Evolutionary conservation across 1,140 invertebrate genomes (phyloP).

Genomic region (Bombyx mandarina): DNA sequence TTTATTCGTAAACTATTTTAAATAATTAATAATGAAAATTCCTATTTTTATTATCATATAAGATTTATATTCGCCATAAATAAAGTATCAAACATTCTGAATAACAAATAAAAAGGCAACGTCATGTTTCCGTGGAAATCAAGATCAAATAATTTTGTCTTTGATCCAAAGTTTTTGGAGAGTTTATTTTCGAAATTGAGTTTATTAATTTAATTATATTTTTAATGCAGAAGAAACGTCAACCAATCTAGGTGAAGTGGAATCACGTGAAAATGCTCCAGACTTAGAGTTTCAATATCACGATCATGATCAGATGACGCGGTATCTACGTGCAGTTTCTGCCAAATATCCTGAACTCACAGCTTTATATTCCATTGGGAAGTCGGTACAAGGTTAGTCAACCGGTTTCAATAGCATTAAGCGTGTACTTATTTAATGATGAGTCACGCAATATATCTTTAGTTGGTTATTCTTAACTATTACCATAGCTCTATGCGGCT

Average conservation of each 20-base stretch:
- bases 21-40: too few species aligned
- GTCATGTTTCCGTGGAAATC: too few species aligned
- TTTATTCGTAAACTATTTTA: too few species aligned
- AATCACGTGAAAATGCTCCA: slow-evolving; percentile 39
- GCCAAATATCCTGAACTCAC: slow-evolving; percentile 87
- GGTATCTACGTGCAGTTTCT: slow-evolving; percentile 84
- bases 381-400: slow-evolving; percentile 87
- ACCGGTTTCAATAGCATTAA: not conserved
- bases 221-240: slow-evolving; percentile 24
- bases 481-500: not conserved
- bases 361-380: slow-evolving; percentile 92
- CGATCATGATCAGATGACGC: slow-evolving; percentile 88
- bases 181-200: too few species aligned
- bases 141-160: too few species aligned
- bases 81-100: too few species aligned
- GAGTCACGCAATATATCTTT: too few species aligned
- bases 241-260: slow-evolving; percentile 33
- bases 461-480: not conserved
- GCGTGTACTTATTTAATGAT: too few species aligned
- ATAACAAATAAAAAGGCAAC: too few species aligned
- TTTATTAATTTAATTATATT: slow-evolving; percentile 4
- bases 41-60: too few species aligned
- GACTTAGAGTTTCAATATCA: slow-evolving; percentile 89
- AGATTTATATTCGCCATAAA: too few species aligned
- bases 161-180: too few species aligned